These are phyloP conservation scores for Forbesichthys agassizii DNA, from an alignment of 2,113 vertebrate genomes.

Conservation along the genomic window DNA sequence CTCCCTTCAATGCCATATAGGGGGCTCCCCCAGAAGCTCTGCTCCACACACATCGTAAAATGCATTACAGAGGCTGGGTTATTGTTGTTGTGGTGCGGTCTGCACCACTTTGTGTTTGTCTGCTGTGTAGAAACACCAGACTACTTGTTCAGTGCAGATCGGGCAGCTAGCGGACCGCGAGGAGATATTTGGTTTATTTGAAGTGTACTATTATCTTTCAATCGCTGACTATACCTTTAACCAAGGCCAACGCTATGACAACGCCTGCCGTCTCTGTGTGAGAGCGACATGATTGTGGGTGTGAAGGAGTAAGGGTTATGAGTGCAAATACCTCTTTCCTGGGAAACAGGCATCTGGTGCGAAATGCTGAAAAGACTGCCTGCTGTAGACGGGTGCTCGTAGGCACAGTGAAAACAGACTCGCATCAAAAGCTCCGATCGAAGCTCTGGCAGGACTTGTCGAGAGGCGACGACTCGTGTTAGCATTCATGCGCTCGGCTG, in stretches of 20 bases:
- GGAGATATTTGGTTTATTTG: too few relatives aligned
- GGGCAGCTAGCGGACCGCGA: too few relatives aligned
- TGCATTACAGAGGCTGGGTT: too few relatives aligned
- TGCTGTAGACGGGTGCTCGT: constrained; percentile 46
- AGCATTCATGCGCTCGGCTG: not conserved
- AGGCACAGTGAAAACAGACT: constrained; percentile 50
- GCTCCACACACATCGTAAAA: too few relatives aligned
- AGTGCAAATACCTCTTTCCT: constrained; percentile 55
- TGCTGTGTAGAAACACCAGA: too few relatives aligned
- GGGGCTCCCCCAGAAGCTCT: too few relatives aligned
- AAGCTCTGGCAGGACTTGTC: constrained; percentile 38
- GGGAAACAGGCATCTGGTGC: constrained; percentile 46
- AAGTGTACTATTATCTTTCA: too few relatives aligned
- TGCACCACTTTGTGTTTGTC: too few relatives aligned
- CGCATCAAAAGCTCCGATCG: constrained; percentile 68
- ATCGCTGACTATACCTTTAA: constrained; percentile 12
- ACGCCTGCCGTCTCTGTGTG: constrained; percentile 47
- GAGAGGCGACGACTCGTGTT: too few relatives aligned
- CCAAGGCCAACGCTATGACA: constrained; percentile 57
- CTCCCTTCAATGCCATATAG: too few relatives aligned
- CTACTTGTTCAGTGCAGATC: too few relatives aligned
- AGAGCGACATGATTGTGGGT: constrained; percentile 36
- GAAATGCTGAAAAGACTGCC: constrained; percentile 63
- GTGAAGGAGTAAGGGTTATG: not conserved
- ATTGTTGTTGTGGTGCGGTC: too few relatives aligned